Conservation (phyloP, 2,797 vertebrate species). For the Choloepus didactylus region DNA sequence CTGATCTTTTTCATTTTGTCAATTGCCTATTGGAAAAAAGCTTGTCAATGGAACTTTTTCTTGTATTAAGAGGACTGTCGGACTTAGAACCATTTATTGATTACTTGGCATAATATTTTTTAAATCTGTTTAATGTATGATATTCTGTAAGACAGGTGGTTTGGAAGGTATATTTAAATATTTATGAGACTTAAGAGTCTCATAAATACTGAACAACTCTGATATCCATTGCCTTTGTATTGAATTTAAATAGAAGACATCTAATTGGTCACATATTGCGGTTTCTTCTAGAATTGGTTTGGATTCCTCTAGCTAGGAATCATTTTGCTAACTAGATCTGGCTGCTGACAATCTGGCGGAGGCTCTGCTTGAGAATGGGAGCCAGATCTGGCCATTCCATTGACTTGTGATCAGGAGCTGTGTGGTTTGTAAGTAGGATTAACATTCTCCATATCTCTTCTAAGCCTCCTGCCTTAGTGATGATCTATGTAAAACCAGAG, state of each 20-base stretch:
- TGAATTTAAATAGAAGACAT: background rate
- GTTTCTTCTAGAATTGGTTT: conserved; percentile 42
- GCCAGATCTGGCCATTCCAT: conserved; percentile 15
- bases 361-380: background rate
- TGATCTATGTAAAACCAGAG: conserved; percentile 52
- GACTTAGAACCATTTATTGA: conserved; percentile 8
- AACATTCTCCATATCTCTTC: conserved; percentile 15
- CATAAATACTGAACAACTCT: conserved; percentile 36
- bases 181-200: conserved; percentile 34
- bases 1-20: conserved; percentile 49
- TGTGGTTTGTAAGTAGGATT: conserved; percentile 40
- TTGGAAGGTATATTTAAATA: background rate
- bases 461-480: background rate
- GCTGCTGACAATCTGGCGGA: conserved; percentile 15
- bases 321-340: conserved; percentile 61
- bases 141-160: conserved; percentile 5
- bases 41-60: conserved; percentile 43
- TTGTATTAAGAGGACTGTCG: conserved; percentile 45
- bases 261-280: background rate
- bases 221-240: conserved; percentile 43
- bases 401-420: background rate
- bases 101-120: conserved; percentile 28
- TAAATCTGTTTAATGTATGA: conserved; percentile 33
- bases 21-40: conserved; percentile 27
- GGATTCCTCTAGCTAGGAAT: conserved; percentile 30